Evolutionary conservation across 2,888 invertebrate genomes (phyloP), one percentile per base, ranked within the genome.

Genomic region (Nymphalis urticae): DNA sequence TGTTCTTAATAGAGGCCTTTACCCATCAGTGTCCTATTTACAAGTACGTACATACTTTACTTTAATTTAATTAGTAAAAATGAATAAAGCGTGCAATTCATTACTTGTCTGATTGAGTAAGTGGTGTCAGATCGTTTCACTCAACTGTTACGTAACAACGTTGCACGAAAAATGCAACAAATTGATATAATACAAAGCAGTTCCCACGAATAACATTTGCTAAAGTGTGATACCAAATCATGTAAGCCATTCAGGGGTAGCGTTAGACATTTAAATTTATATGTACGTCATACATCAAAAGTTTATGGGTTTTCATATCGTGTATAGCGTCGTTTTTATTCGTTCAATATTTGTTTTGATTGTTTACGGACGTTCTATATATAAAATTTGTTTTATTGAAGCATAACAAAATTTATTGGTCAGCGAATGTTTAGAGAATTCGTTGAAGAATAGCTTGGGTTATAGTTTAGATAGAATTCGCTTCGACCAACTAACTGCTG

Each of bases 301-400:
- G 24, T 60, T 53, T 27, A 9, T 32, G 24, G 27, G 47, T 59
- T 48, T 61, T 50, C 42, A 8, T 53, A 60, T 60, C 36, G 47
- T 19, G n/a, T 47, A 47, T 27, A 47, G 48, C 42, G 24, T 59
- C 42, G 36, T 64, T 70, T 62, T 63, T 64, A 56, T 50, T 48
- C 42, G 21, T 47, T 53, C 51, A 66, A 66, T 63, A 21, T 48
- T 27, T 54, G 61, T 66, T 48, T 58, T 51, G 62, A 58, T 62
- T 69, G 58, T 69, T 65, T 53, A 24, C 48, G 48, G 50, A 66
- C 48, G 59, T 51, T 60, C 8, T 36, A 36, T 54, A 56, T 53
- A 69, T 69, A 42, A 66, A 66, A 65, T 62, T 65, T 50, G 58
- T 59, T 69, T 69, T 69, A 69, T 69, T 66, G 62, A 19, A 48